These are phyloP conservation scores for Lepidothrix coronata DNA, from an alignment of 2,113 vertebrate species.

Conservation along the genomic window DNA sequence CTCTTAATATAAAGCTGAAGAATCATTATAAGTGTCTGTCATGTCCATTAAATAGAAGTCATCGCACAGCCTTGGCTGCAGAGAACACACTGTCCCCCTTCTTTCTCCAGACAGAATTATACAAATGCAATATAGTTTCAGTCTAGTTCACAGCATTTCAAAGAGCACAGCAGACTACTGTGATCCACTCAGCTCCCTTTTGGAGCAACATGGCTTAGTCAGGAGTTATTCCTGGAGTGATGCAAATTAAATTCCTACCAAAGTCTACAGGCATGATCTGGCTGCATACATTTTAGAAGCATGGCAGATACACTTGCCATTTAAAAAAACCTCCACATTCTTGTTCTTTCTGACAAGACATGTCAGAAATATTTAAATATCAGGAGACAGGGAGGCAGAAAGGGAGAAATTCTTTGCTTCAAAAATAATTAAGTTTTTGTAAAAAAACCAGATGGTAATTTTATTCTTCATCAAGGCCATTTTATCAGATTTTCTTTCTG, in stretches of 20 bases:
- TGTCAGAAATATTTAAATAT: neutral
- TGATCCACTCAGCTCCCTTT: neutral
- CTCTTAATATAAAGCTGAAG: neutral
- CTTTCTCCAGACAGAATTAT: neutral
- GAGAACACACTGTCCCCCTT: neutral
- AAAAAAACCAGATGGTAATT: neutral
- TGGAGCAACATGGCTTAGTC: neutral
- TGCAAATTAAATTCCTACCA: constrained; percentile 16
- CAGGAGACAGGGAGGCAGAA: neutral
- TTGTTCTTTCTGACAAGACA: neutral
- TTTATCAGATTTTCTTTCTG: neutral
- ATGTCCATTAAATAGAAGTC: neutral
- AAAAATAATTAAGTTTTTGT: neutral
- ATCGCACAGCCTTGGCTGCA: neutral
- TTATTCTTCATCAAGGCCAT: neutral
- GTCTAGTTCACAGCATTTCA: neutral
- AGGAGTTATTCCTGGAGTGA: constrained; percentile 54
- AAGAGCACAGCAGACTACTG: neutral
- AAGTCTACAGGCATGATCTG: neutral
- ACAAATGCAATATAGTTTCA: neutral
- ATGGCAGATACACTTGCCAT: neutral
- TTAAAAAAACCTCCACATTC: neutral
- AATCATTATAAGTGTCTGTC: neutral
- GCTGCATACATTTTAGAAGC: neutral
- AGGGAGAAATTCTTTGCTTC: neutral